A percentile compares a stretch with the other conserved stretches of the same genome.
Conservation (phyloP, 2,113 vertebrate species). For the Serinus canaria region DNA sequence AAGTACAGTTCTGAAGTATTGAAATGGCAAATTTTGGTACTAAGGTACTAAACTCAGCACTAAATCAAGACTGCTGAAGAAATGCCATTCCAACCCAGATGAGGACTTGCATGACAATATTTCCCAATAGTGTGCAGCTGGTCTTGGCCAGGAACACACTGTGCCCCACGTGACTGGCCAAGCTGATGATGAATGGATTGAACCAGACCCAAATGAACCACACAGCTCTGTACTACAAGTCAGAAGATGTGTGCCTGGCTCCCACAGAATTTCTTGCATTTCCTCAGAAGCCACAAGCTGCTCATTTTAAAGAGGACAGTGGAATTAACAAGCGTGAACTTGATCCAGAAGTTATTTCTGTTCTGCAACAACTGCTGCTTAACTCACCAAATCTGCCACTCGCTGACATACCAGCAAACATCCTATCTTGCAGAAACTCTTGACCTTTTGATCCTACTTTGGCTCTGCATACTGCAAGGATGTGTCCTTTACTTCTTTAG, state of each 20-base stretch:
- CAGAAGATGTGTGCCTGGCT: background rate
- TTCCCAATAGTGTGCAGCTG: background rate
- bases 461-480: background rate
- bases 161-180: background rate
- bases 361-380: background rate
- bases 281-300: background rate
- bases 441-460: background rate
- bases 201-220: background rate
- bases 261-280: background rate
- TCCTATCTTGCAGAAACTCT: background rate
- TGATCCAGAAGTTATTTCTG: background rate
- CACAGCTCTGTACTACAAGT: background rate
- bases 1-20: background rate
- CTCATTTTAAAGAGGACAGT: background rate
- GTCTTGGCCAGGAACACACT: background rate
- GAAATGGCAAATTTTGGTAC: background rate
- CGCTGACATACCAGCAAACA: rapidly evolving
- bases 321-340: background rate
- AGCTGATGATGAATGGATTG: background rate
- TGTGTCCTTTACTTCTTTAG: background rate
- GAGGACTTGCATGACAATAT: background rate
- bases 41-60: background rate
- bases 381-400: background rate
- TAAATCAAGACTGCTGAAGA: background rate
- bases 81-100: background rate